Evolutionary conservation across 2,888 invertebrate genomes (phyloP).

Genomic region (Chelonus formosanus): DNA sequence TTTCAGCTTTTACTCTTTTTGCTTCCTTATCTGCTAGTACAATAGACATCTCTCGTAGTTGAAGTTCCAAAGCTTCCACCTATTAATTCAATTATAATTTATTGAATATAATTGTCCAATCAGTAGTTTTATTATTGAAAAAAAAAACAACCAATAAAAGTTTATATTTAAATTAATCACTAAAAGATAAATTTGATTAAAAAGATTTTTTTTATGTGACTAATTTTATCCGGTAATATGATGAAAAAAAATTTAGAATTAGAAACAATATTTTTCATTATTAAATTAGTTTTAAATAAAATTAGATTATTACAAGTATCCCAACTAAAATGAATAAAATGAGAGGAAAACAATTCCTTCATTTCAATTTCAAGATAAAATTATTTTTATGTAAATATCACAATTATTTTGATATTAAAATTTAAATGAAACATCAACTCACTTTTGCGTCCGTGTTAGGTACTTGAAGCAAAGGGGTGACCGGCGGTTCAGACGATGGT

Average conservation of each 20-base stretch:
- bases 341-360: no score
- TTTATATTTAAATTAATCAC: not conserved
- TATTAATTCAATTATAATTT: conserved; percentile 54
- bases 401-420: conserved; percentile 2
- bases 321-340: no score
- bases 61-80: conserved; percentile 82
- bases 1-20: conserved; percentile 73
- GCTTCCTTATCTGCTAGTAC: conserved; percentile 72
- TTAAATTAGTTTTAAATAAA: no score
- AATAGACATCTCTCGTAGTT: conserved; percentile 76
- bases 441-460: conserved; percentile 56
- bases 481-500: conserved; percentile 56
- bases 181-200: not conserved
- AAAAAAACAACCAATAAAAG: conserved; percentile 1
- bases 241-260: no score
- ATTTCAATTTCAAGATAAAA: not conserved
- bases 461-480: conserved; percentile 53
- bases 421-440: conserved; percentile 51
- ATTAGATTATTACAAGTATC: no score
- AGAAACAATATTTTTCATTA: no score
- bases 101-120: no score
- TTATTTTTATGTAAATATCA: conserved; percentile 1
- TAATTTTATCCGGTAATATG: no score
- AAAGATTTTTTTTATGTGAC: no score
- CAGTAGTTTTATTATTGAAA: not conserved